Percentiles rank a stretch among this genome's conserved stretches.
Evolutionary conservation across 2,113 vertebrate species (phyloP).

Genomic region (Stigmatopora nigra): DNA sequence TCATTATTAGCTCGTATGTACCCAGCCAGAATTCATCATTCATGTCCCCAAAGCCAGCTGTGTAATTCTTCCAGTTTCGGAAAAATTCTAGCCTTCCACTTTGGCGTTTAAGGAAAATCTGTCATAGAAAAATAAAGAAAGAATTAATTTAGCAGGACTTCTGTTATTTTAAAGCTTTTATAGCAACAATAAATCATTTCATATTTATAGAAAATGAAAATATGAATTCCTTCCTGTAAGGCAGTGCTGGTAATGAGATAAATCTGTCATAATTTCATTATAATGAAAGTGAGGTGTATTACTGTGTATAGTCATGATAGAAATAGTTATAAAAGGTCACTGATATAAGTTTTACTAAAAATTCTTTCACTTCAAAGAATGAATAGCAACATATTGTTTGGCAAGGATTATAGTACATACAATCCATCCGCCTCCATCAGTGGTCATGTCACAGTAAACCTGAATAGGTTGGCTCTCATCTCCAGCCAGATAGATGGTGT

Average conservation of each 20-base stretch:
- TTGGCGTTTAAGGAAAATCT: slow-evolving; percentile 91
- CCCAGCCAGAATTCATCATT: slow-evolving; percentile 95
- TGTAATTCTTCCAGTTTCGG: slow-evolving; percentile 89
- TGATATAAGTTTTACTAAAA: background rate
- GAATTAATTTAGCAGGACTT: background rate
- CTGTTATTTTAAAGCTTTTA: background rate
- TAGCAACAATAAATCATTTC: background rate
- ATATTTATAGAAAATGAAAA: background rate
- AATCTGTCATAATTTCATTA: background rate
- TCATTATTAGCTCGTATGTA: slow-evolving; percentile 47
- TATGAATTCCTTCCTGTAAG: background rate
- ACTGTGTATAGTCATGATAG: background rate
- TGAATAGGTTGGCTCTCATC: slow-evolving; percentile 80
- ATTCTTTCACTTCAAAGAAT: background rate
- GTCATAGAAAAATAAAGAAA: background rate
- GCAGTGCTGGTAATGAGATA: background rate
- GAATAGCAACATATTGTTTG: background rate
- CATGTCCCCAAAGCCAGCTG: slow-evolving; percentile 85
- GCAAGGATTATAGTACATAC: slow-evolving; percentile 72
- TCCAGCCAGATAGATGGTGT: slow-evolving; percentile 84
- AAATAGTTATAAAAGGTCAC: background rate
- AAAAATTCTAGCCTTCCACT: slow-evolving; percentile 89
- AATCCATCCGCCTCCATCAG: slow-evolving; percentile 94
- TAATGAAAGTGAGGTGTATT: too few relatives aligned
- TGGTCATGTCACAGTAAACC: slow-evolving; percentile 92